Percentiles rank a stretch among this genome's conserved stretches.
Evolutionary conservation across 2,113 vertebrate genomes (phyloP).

Genomic region (Callorhinus ursinus): DNA sequence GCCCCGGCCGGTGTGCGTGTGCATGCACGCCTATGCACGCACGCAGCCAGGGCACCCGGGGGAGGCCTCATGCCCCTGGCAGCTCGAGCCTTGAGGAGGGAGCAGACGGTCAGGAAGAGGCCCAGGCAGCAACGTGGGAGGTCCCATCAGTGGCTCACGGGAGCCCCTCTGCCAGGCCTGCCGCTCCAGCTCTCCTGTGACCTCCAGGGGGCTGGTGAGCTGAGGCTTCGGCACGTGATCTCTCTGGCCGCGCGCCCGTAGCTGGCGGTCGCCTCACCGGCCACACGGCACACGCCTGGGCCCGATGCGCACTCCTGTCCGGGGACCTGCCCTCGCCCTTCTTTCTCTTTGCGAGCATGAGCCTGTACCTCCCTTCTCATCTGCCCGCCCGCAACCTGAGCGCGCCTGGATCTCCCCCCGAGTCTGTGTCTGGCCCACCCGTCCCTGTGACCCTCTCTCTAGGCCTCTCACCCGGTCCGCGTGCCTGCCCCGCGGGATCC

Average conservation of each 20-base stretch:
- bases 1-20: too few relatives aligned
- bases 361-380: fast-evolving
- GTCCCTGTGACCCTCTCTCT: neutral
- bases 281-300: fast-evolving
- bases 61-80: too few relatives aligned
- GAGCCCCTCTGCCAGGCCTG: neutral
- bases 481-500: neutral
- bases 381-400: neutral
- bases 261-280: neutral
- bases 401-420: fast-evolving
- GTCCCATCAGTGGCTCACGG: fast-evolving
- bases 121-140: neutral
- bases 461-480: neutral
- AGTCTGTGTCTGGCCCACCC: neutral
- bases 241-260: neutral
- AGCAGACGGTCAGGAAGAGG: neutral
- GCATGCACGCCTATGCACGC: fast-evolving
- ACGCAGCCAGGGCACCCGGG: neutral
- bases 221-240: neutral
- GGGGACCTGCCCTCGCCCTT: too few relatives aligned
- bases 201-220: neutral
- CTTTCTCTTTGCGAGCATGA: neutral
- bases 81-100: neutral
- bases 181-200: neutral
- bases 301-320: fast-evolving